Evolutionary conservation across 2,888 invertebrate species (phyloP).

Genomic region (Lordiphosa fenestrarum): DNA sequence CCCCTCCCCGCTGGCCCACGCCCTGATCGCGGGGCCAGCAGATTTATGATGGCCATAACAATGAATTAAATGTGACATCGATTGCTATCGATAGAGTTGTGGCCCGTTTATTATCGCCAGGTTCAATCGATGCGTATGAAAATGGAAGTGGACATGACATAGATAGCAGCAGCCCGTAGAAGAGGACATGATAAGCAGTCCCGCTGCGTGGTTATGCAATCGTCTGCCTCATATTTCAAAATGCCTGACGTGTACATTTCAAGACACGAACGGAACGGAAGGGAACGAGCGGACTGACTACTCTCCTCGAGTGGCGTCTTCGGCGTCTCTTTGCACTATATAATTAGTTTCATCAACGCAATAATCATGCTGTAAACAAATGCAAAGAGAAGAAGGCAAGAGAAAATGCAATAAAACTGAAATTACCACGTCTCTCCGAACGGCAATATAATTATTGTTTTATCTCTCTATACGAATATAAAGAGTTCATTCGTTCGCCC

Average conservation of each 20-base stretch:
- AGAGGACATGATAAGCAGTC: conserved; percentile 10
- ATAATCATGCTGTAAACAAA: conserved; percentile 70
- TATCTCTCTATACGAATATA: conserved; percentile 16
- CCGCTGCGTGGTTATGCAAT: conserved; percentile 62
- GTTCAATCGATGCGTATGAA: conserved; percentile 55
- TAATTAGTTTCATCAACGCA: conserved; percentile 73
- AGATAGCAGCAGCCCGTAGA: not conserved
- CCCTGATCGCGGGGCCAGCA: conserved; percentile 19
- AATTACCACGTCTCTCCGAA: conserved; percentile 41
- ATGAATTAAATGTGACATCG: conserved; percentile 73
- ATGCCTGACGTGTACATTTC: conserved; percentile 54
- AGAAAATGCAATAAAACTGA: conserved; percentile 46
- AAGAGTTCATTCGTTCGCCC: conserved; percentile 2
- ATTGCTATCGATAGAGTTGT: conserved; percentile 69
- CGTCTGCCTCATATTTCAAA: conserved; percentile 59
- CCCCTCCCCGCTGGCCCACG: conserved; percentile 11
- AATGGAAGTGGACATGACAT: conserved; percentile 33
- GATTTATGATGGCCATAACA: conserved; percentile 73
- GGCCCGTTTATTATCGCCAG: conserved; percentile 53
- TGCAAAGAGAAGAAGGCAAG: conserved; percentile 20
- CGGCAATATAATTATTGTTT: conserved; percentile 45
- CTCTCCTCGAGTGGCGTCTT: conserved; percentile 21
- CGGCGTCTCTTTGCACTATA: conserved; percentile 46
- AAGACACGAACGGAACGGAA: conserved; percentile 1
- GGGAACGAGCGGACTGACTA: conserved; percentile 2